Evolutionary conservation across 2,797 vertebrate genomes (phyloP).

Genomic region (Epinephelus malabaricus): DNA sequence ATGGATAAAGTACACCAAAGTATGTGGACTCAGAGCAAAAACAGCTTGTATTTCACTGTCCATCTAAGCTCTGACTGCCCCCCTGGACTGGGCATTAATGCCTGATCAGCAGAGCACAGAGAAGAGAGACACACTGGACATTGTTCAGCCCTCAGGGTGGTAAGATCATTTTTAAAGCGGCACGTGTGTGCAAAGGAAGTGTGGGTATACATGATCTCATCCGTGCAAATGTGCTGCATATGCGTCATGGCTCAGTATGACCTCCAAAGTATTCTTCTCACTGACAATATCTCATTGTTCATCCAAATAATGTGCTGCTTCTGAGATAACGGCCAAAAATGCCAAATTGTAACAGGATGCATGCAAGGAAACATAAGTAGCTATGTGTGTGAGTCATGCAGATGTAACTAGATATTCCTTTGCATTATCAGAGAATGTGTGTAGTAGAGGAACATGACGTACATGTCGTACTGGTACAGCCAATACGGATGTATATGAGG

Average conservation of each 20-base stretch:
- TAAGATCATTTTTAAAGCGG: slow-evolving; percentile 32
- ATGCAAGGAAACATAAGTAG: slow-evolving; percentile 33
- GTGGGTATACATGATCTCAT: slow-evolving; percentile 45
- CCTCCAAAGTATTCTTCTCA: slow-evolving; percentile 35
- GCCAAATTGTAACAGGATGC: slow-evolving; percentile 39
- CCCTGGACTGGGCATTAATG: slow-evolving; percentile 18
- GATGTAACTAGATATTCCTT: slow-evolving; percentile 17
- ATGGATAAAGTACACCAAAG: slow-evolving; percentile 3
- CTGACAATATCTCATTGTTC: slow-evolving; percentile 64
- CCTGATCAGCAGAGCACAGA: slow-evolving; percentile 36
- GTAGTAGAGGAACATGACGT: neutral
- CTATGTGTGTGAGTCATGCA: slow-evolving; percentile 29
- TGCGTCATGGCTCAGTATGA: slow-evolving; percentile 37
- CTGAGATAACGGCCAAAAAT: slow-evolving; percentile 28
- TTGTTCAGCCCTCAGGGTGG: slow-evolving; percentile 47
- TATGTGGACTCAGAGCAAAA: neutral
- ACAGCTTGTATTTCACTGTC: slow-evolving; percentile 19
- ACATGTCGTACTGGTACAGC: neutral
- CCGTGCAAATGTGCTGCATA: slow-evolving; percentile 40
- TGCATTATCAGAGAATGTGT: slow-evolving; percentile 16
- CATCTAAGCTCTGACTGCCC: neutral
- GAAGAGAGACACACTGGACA: slow-evolving; percentile 37
- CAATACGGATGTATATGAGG: slow-evolving; percentile 1
- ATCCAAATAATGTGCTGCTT: slow-evolving; percentile 39
- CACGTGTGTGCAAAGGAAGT: slow-evolving; percentile 34